Conservation (phyloP, 2,113 vertebrate species). For the Plecturocebus donacophilus region DNA sequence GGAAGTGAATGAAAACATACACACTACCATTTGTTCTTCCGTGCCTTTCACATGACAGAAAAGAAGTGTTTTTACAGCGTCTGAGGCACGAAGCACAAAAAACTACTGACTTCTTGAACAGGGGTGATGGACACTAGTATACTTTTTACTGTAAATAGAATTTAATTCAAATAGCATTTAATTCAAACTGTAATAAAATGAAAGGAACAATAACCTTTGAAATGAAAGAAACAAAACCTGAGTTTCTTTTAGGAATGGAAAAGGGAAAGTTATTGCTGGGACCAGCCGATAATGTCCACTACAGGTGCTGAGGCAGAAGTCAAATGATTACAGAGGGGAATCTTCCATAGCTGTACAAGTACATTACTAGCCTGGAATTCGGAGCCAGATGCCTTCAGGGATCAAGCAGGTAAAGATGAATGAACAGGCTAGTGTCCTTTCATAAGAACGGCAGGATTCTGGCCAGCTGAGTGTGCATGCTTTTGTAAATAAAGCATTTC, state of each 20-base stretch:
- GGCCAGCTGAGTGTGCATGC: background rate
- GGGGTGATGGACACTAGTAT: background rate
- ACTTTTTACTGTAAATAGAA: background rate
- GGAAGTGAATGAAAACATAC: rapidly evolving
- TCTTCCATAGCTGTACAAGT: background rate
- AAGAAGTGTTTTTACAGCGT: background rate
- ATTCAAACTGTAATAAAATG: background rate
- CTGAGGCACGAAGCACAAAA: background rate
- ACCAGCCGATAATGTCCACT: background rate
- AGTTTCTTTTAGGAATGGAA: background rate
- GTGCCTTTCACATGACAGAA: rapidly evolving
- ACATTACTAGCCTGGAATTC: background rate
- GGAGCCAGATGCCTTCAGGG: background rate
- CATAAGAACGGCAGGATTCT: background rate
- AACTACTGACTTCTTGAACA: background rate
- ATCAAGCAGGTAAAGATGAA: background rate
- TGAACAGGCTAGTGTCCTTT: no score
- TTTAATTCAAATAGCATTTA: background rate
- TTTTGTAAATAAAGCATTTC: background rate
- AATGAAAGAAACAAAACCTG: no score
- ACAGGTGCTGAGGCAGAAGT: background rate
- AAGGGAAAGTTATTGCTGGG: background rate
- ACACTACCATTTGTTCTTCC: no score
- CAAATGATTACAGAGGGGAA: no score
- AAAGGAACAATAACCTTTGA: no score